Evolutionary conservation across 2,888 invertebrate genomes (phyloP).

Genomic region (Cataglyphis altisquamis): DNA sequence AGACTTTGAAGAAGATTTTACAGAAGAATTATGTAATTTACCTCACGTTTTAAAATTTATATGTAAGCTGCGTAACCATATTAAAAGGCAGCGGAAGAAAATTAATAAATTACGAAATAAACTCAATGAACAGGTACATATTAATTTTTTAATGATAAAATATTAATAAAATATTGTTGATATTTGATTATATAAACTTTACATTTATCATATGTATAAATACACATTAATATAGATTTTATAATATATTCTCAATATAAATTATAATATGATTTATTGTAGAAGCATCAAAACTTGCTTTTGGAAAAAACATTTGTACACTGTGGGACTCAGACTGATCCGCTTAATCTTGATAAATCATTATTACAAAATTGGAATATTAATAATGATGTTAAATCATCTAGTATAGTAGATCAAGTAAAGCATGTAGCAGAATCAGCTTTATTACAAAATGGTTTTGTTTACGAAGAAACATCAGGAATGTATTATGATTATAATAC

Average conservation of each 20-base stretch:
- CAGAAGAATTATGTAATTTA: constrained; percentile 87
- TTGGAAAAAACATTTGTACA: constrained; percentile 78
- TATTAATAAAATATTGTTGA: background rate
- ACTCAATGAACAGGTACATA: constrained; percentile 81
- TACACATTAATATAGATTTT: background rate
- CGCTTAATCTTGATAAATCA: constrained; percentile 70
- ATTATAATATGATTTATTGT: constrained; percentile 46
- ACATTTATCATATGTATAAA: background rate
- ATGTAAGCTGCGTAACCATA: constrained; percentile 87
- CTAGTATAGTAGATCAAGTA: constrained; percentile 91
- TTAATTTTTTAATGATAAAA: background rate
- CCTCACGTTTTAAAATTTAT: constrained; percentile 89
- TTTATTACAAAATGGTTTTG: constrained; percentile 91
- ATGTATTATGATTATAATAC: constrained; percentile 96
- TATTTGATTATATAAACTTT: background rate
- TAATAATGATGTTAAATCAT: constrained; percentile 70
- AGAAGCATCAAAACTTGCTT: constrained; percentile 75
- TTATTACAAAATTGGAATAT: constrained; percentile 74
- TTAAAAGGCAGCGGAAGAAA: constrained; percentile 88
- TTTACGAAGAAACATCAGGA: constrained; percentile 94
- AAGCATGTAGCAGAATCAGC: constrained; percentile 92
- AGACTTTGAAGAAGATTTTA: constrained; percentile 67
- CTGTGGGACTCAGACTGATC: constrained; percentile 79
- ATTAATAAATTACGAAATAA: constrained; percentile 88
- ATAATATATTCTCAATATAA: background rate